Percentiles rank a stretch among this genome's conserved stretches.
Conservation (phyloP, 2,888 invertebrate genomes). For the Danaus chrysippus region DNA sequence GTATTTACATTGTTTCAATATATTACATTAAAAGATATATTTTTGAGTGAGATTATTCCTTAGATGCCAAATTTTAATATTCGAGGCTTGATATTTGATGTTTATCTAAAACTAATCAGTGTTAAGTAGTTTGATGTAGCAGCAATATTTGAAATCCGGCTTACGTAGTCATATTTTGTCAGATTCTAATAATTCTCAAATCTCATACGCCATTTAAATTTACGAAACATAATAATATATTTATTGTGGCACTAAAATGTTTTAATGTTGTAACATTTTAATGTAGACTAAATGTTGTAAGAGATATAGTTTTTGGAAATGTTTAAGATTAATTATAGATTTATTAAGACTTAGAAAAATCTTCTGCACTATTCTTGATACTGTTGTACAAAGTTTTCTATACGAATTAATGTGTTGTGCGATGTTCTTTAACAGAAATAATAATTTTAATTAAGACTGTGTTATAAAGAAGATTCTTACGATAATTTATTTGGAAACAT, state of each 20-base stretch:
- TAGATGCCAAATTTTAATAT: constrained; percentile 28
- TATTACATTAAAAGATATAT: constrained; percentile 10
- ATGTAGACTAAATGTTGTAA: background rate
- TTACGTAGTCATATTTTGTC: background rate
- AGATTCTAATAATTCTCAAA: too few species aligned
- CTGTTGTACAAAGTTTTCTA: constrained; percentile 69
- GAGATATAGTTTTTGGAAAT: background rate
- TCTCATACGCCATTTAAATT: too few species aligned
- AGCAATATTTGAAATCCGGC: constrained; percentile 1
- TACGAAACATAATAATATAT: too few species aligned
- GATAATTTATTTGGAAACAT: background rate
- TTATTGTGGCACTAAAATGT: too few species aligned
- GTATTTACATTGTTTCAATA: too few species aligned
- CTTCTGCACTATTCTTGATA: constrained; percentile 66
- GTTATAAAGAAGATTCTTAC: constrained; percentile 23
- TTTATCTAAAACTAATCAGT: constrained; percentile 20
- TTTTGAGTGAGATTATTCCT: constrained; percentile 25
- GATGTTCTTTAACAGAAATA: constrained; percentile 23
- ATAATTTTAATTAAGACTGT: constrained; percentile 39
- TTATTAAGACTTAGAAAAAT: constrained; percentile 8
- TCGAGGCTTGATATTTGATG: constrained; percentile 21
- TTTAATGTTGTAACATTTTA: too few species aligned
- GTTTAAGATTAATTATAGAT: background rate
- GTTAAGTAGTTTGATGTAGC: constrained; percentile 21
- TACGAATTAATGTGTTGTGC: constrained; percentile 42